Evolutionary conservation across 2,113 vertebrate species (phyloP).

Genomic region (rabbit (Oryctolagus cuniculus)): DNA sequence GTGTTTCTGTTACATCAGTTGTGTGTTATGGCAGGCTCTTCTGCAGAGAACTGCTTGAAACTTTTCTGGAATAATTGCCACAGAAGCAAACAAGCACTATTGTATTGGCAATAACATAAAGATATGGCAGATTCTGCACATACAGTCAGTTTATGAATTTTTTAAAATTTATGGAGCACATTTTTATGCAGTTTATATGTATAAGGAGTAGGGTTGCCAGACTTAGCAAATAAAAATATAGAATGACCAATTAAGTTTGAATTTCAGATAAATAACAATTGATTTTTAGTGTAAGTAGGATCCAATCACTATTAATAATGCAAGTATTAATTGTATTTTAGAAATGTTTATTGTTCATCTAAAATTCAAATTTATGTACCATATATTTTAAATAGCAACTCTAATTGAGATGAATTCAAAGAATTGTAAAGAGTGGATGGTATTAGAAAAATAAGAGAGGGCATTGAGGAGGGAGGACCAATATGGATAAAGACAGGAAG

Average conservation of each 20-base stretch:
- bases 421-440: background rate
- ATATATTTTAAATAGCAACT: background rate
- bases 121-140: background rate
- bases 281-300: background rate
- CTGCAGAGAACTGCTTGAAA: background rate
- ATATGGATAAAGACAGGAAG: background rate
- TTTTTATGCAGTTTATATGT: background rate
- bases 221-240: constrained; percentile 29
- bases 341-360: background rate
- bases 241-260: background rate
- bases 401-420: background rate
- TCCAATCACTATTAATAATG: background rate
- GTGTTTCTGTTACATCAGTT: background rate
- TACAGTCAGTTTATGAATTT: background rate
- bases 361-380: background rate
- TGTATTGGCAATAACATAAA: background rate
- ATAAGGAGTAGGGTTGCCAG: background rate
- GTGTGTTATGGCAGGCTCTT: background rate
- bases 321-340: background rate
- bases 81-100: background rate
- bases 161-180: background rate
- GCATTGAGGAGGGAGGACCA: background rate
- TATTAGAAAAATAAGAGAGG: background rate
- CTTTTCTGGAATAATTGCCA: constrained; percentile 39
- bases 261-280: constrained; percentile 24